Evolutionary conservation across 2,797 vertebrate species (phyloP).

Genomic region (Buceros bicornis): DNA sequence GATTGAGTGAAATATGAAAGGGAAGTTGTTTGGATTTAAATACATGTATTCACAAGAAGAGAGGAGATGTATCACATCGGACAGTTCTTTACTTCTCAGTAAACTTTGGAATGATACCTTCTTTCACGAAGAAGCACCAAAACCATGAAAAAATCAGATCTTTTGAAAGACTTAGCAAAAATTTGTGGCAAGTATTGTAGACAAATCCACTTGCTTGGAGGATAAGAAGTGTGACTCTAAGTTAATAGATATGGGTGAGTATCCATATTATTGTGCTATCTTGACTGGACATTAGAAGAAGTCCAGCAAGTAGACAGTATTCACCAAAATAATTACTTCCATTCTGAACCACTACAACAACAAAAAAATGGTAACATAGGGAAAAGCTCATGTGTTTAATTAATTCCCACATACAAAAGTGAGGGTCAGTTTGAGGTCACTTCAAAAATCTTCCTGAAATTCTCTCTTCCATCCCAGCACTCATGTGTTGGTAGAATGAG

Average conservation of each 20-base stretch:
- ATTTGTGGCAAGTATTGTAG: background rate
- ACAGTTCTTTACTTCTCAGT: background rate
- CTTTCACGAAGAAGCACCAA: background rate
- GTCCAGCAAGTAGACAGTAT: background rate
- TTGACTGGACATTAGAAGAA: background rate
- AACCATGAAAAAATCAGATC: background rate
- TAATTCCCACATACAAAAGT: background rate
- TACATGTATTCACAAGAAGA: background rate
- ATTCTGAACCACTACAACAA: background rate
- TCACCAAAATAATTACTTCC: background rate
- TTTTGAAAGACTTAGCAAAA: background rate
- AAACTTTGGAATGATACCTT: background rate
- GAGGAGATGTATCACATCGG: accelerated
- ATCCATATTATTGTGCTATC: background rate
- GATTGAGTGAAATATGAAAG: background rate
- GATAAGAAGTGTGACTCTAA: background rate
- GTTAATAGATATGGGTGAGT: background rate
- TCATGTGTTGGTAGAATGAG: background rate
- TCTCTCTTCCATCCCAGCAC: background rate
- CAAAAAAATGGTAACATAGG: accelerated
- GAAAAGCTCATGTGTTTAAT: background rate
- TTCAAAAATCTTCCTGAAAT: background rate
- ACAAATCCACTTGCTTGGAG: background rate
- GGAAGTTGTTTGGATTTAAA: background rate
- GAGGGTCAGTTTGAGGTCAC: background rate